Evolutionary conservation across 2,113 vertebrate genomes (phyloP).

Genomic region (Eupsittula cactorum): DNA sequence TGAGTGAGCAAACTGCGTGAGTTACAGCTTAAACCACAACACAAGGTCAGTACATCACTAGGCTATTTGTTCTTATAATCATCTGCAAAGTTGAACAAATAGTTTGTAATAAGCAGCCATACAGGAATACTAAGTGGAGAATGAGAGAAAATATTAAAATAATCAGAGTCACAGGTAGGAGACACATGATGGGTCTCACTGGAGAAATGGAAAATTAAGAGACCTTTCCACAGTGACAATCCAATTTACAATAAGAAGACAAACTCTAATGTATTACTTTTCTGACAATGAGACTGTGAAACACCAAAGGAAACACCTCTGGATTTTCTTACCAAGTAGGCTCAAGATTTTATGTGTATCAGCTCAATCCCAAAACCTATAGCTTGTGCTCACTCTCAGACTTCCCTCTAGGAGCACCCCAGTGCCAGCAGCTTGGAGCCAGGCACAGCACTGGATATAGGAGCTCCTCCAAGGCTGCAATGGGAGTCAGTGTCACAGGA

Average conservation of each 20-base stretch:
- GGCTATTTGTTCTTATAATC: not conserved
- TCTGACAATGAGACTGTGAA: not conserved
- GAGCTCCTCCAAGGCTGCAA: not conserved
- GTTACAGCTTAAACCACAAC: no score
- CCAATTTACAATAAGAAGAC: not conserved
- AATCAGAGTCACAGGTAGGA: not conserved
- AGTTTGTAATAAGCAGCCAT: not conserved
- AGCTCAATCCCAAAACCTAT: not conserved
- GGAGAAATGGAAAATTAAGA: not conserved
- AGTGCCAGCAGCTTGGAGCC: not conserved
- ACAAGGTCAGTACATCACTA: not conserved
- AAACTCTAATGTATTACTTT: not conserved
- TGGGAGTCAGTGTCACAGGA: not conserved
- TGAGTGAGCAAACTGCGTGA: no score
- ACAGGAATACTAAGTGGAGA: not conserved
- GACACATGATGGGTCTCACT: not conserved
- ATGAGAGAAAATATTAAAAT: not conserved
- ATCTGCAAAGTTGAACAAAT: not conserved
- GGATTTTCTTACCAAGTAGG: not conserved
- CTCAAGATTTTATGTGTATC: not conserved
- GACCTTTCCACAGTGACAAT: not conserved
- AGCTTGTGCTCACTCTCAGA: not conserved
- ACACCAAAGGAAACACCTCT: not conserved
- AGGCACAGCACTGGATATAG: fast-evolving
- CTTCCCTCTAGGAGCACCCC: not conserved